Percentiles rank a stretch among this genome's conserved stretches.
Evolutionary conservation across 1,140 invertebrate species (phyloP).

Genomic region (Planococcus citri): DNA sequence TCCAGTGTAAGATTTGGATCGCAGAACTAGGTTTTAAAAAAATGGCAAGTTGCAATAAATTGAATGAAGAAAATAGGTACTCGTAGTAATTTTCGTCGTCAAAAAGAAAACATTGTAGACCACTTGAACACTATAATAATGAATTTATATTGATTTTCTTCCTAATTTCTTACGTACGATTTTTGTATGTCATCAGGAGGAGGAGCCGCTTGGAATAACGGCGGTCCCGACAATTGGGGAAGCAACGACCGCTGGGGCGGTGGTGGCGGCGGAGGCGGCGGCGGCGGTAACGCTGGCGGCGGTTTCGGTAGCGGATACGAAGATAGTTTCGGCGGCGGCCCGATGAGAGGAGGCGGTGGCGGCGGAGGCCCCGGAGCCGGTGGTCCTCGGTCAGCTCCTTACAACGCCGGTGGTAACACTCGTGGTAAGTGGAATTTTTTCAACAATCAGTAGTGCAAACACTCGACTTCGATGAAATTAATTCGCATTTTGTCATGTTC

Average conservation of each 20-base stretch:
- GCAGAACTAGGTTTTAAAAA: too few relatives aligned
- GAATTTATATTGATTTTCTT: too few relatives aligned
- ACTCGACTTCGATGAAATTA: too few relatives aligned
- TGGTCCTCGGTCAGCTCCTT: slow-evolving; percentile 12
- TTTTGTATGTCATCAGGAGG: too few relatives aligned
- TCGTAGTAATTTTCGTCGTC: too few relatives aligned
- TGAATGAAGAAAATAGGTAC: too few relatives aligned
- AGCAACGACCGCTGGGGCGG: slow-evolving; percentile 19
- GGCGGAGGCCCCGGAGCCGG: slow-evolving; percentile 22
- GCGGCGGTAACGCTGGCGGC: neutral
- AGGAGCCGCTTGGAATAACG: slow-evolving; percentile 24
- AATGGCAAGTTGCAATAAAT: too few relatives aligned
- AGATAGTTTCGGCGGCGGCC: slow-evolving; percentile 21
- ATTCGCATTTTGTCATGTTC: neutral
- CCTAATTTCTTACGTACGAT: too few relatives aligned
- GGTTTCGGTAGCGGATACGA: slow-evolving; percentile 24
- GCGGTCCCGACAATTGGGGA: slow-evolving; percentile 23
- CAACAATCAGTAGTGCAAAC: too few relatives aligned
- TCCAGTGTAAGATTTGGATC: too few relatives aligned
- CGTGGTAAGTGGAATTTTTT: neutral
- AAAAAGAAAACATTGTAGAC: too few relatives aligned
- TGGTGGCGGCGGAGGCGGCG: slow-evolving; percentile 12
- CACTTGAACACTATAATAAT: too few relatives aligned
- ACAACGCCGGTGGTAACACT: slow-evolving; percentile 5
- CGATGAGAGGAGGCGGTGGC: slow-evolving; percentile 26